phyloP scores from a whole-genome alignment of 2,888 invertebrate genomes.

The Drymonia ruficornis region DNA sequence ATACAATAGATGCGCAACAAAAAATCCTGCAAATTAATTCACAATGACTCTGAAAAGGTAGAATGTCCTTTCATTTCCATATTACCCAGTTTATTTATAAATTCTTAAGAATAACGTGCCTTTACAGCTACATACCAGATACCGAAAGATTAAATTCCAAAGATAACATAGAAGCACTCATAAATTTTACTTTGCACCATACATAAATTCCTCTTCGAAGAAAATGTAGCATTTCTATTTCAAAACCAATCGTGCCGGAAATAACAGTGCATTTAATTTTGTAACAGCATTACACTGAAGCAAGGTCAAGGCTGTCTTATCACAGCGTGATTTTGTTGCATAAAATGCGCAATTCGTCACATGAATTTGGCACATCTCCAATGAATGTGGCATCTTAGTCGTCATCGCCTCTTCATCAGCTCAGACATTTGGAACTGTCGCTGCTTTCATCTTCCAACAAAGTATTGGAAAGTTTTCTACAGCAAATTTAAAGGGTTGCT shows the following conservation, averaged over 20 bases:
- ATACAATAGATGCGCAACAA: too few relatives aligned
- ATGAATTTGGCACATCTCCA: slow-evolving; percentile 29
- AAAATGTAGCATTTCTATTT: slow-evolving; percentile 5
- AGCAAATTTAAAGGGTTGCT: too few relatives aligned
- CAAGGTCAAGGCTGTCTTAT: slow-evolving; percentile 19
- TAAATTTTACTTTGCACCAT: neutral
- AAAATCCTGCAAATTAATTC: too few relatives aligned
- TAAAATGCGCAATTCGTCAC: slow-evolving; percentile 27
- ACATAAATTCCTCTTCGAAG: neutral
- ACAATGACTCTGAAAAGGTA: too few relatives aligned
- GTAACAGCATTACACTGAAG: slow-evolving; percentile 11
- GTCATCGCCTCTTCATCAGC: slow-evolving; percentile 10
- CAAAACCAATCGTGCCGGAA: slow-evolving; percentile 7
- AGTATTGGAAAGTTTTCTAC: neutral
- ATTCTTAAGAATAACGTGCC: too few relatives aligned
- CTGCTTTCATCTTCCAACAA: slow-evolving; percentile 23
- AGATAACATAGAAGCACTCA: neutral
- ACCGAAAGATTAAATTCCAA: too few relatives aligned
- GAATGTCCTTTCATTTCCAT: too few relatives aligned
- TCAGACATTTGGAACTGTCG: slow-evolving; percentile 24
- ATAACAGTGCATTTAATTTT: slow-evolving; percentile 11
- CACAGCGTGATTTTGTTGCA: slow-evolving; percentile 18
- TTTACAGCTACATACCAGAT: too few relatives aligned
- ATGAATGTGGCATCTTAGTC: slow-evolving; percentile 10
- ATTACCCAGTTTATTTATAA: too few relatives aligned